A percentile compares a stretch with the other conserved stretches of the same genome.
phyloP scores from a whole-genome alignment of 2,797 vertebrate species.

The Okamejei kenojei region DNA sequence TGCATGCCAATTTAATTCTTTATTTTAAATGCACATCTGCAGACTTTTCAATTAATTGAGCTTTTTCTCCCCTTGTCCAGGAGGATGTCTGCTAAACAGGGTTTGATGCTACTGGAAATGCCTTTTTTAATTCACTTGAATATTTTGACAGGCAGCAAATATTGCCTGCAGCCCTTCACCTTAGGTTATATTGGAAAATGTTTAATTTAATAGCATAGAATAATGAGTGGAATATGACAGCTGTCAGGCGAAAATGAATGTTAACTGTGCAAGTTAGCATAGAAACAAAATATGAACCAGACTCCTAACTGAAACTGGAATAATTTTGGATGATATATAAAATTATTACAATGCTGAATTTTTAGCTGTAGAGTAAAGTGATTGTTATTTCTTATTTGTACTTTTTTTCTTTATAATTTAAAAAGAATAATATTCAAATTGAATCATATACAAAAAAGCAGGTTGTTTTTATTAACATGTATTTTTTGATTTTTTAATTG shows the following conservation, averaged over 20 bases:
- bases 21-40: neutral
- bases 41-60: neutral
- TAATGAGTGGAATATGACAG: neutral
- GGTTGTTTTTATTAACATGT: neutral
- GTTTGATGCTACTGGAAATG: neutral
- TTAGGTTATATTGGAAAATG: constrained; percentile 6
- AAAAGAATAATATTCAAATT: too few species aligned
- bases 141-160: constrained; percentile 4
- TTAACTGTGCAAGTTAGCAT: neutral
- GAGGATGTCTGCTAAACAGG: neutral
- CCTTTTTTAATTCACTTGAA: neutral
- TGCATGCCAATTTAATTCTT: neutral
- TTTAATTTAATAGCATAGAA: constrained; percentile 11
- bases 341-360: neutral
- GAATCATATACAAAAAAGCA: too few species aligned
- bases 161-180: constrained; percentile 14
- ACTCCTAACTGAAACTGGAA: neutral
- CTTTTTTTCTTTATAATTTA: too few species aligned
- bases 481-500: neutral
- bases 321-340: neutral
- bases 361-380: neutral
- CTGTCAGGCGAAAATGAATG: neutral
- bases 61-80: neutral
- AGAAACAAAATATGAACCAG: neutral
- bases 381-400: neutral